These are phyloP conservation scores for Eremophila alpestris DNA, from an alignment of 2,797 vertebrate species.

Conservation along the genomic window DNA sequence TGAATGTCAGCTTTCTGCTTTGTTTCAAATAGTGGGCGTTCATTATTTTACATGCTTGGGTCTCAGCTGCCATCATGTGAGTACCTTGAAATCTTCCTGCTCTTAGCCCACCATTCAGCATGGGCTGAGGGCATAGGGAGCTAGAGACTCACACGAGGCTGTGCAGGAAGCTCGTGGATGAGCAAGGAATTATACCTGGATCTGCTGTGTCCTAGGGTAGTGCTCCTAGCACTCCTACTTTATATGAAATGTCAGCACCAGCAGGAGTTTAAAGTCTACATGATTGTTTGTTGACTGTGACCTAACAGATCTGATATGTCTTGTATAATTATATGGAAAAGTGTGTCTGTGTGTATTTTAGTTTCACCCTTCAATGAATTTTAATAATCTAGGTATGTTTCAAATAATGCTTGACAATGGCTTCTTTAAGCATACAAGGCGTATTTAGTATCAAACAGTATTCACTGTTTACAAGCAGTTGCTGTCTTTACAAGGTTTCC, in stretches of 20 bases:
- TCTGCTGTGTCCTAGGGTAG: not conserved
- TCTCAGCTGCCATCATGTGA: not conserved
- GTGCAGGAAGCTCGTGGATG: not conserved
- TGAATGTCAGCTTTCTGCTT: not conserved
- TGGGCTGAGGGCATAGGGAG: not conserved
- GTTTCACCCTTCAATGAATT: not conserved
- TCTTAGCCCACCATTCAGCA: not conserved
- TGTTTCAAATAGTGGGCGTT: not conserved
- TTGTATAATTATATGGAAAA: not conserved
- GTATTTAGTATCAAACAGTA: not conserved
- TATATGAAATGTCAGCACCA: not conserved
- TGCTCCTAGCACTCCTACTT: not conserved
- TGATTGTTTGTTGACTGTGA: not conserved
- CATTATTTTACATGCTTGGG: fast-evolving
- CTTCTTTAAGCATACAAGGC: not conserved
- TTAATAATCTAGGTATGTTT: not conserved
- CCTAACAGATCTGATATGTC: not conserved
- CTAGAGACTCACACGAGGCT: not conserved
- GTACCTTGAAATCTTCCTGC: not conserved
- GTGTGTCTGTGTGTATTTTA: not conserved
- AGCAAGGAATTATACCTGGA: not conserved
- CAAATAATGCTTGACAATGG: not conserved
- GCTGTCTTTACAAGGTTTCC: not conserved
- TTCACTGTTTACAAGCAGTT: not conserved
- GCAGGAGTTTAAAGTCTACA: not conserved